A percentile compares a stretch with the other conserved stretches of the same genome.
Conservation (phyloP, 2,888 invertebrate species). For the Gonocerus acuteangulatus region DNA sequence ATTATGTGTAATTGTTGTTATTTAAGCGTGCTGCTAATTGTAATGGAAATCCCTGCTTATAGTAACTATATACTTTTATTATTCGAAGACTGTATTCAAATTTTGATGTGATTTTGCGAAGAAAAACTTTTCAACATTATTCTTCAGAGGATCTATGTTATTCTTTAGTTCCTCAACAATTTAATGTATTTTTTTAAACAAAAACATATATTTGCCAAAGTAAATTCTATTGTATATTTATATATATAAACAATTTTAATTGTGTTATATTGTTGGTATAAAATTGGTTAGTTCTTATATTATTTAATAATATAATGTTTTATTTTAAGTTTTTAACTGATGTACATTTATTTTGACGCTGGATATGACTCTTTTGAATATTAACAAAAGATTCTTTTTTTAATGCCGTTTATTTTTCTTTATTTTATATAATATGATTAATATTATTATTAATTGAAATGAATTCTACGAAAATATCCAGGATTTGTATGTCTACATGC, state of each 20-base stretch:
- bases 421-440: no score
- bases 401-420: not conserved
- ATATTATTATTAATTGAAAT: no score
- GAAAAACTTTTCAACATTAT: not conserved
- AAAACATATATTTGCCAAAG: slow-evolving; percentile 15
- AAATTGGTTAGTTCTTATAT: slow-evolving; percentile 13
- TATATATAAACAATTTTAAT: slow-evolving; percentile 11
- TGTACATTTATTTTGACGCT: slow-evolving; percentile 10
- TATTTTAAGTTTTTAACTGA: slow-evolving; percentile 3
- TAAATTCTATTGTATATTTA: slow-evolving; percentile 19
- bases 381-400: not conserved
- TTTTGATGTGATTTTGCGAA: slow-evolving; percentile 3
- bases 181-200: not conserved
- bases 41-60: slow-evolving; percentile 13
- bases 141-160: not conserved
- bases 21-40: not conserved
- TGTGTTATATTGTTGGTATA: slow-evolving; percentile 7
- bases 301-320: slow-evolving; percentile 18
- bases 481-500: no score
- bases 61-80: not conserved
- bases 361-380: not conserved
- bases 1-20: slow-evolving; percentile 2
- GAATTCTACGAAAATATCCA: no score
- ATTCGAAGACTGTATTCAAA: slow-evolving; percentile 7
- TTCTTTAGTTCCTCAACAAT: not conserved